Base-by-base conservation (phyloP, 2,888 invertebrate genomes). In the Phyllotreta striolata region DNA sequence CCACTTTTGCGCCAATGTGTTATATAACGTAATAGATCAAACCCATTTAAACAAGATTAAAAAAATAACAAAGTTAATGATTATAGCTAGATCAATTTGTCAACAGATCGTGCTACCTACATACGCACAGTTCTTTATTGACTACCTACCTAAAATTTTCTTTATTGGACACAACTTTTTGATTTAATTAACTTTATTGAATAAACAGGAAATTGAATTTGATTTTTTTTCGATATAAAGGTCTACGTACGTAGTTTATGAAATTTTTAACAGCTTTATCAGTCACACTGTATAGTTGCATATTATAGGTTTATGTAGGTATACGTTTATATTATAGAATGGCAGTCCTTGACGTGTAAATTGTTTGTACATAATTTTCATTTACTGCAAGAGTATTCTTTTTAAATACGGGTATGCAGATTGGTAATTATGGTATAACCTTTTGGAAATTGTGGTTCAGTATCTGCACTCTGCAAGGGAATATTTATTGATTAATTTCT, bases 131-230 rank as follows among this genome's bases (percentile, higher is more conserved):
- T 52, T 63, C 62, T 56, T 47, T 57, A 38, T 62, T 62, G 60
- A 51, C 67, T 60, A 35, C 67, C 67, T 64, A 67, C 67, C 51
- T 62, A 39, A 62, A 47, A 58, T 64, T 64, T 64, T 62, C 55
- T 58, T 67, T 64, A 64, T 67, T 64, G 62, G 40, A 39, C 51
- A 55, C 59, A 55, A 43, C 13, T 59, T 37, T 39, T 52, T 24
- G 34, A 51, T 49, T 47, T 49, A 55, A 59, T 55, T 24, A 43
- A 40, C 14, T 37, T 35, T 52, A 35, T 34, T 51, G 43, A 60
- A 52, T 37, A 52, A 60, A 60, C 52, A 60, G 60, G 52, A 60
- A 60, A 60, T 49, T 13, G 14, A 47, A 49, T 59, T 55, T 56
- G 39, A 44, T 43, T 57, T 35, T 46, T 14, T 24, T 41, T 38